Conservation (phyloP, 2,797 vertebrate species). For the Rhabdomys pumilio region DNA sequence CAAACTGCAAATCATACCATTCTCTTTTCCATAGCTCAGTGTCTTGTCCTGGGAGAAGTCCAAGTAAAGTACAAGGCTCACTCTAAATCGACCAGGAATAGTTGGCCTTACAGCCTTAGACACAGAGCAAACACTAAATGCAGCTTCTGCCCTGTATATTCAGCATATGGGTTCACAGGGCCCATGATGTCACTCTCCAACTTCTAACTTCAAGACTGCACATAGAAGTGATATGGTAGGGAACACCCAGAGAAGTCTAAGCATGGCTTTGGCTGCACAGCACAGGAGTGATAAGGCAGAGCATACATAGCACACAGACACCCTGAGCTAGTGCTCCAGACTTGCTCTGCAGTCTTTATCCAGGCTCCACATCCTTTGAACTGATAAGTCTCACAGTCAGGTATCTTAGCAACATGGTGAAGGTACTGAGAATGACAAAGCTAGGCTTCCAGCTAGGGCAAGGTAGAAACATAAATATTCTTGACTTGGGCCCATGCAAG, state of each 20-base stretch:
- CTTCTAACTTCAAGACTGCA: background rate
- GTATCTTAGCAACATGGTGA: fast-evolving
- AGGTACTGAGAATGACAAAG: background rate
- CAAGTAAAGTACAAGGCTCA: background rate
- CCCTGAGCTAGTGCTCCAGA: background rate
- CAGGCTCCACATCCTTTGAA: background rate
- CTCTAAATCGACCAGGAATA: background rate
- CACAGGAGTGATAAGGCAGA: background rate
- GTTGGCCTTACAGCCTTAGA: background rate
- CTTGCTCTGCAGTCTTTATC: background rate
- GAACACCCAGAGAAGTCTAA: background rate
- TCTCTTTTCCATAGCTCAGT: background rate
- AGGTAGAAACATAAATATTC: background rate
- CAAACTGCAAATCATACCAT: background rate
- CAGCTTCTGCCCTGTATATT: background rate
- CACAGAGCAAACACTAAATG: background rate
- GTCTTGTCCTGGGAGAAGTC: background rate
- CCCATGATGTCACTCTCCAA: background rate
- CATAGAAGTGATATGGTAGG: background rate
- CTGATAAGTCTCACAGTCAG: background rate
- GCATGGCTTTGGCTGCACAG: background rate
- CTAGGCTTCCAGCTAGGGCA: fast-evolving
- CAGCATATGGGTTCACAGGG: background rate
- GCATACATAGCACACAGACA: background rate
- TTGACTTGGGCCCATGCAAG: background rate